Evolutionary conservation across 2,113 vertebrate species (phyloP).

Genomic region (Mesoclemmys tuberculata): DNA sequence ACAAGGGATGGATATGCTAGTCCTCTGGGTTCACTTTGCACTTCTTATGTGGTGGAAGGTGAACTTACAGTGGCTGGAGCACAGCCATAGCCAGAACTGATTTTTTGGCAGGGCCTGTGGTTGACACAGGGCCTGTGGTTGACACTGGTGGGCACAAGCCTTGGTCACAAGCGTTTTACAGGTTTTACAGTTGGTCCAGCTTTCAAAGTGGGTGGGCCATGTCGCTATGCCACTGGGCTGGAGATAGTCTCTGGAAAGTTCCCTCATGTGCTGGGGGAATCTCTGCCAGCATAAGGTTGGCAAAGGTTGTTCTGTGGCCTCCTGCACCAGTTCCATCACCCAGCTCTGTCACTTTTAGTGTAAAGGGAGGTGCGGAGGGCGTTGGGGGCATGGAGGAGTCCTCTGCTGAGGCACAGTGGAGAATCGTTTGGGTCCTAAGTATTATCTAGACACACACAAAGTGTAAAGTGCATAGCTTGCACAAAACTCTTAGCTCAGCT

Average conservation of each 20-base stretch:
- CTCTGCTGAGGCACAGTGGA: neutral
- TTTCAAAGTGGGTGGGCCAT: too few species aligned
- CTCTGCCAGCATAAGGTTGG: neutral
- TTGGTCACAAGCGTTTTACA: too few species aligned
- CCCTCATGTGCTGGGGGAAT: neutral
- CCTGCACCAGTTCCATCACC: neutral
- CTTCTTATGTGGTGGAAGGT: neutral
- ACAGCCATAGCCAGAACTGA: too few species aligned
- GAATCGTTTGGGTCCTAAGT: neutral
- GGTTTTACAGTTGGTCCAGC: too few species aligned
- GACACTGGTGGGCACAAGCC: too few species aligned
- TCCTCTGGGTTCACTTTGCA: neutral
- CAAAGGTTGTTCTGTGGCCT: neutral
- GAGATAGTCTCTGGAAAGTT: too few species aligned
- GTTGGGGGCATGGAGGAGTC: neutral
- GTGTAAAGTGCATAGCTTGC: neutral
- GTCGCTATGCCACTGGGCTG: too few species aligned
- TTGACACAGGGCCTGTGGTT: too few species aligned
- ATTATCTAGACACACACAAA: neutral
- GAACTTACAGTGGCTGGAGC: too few species aligned
- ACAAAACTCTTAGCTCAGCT: neutral
- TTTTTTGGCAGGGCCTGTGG: too few species aligned
- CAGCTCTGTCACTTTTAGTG: neutral
- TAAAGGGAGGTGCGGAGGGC: neutral
- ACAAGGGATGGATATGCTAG: neutral